Evolutionary conservation across 2,888 invertebrate genomes (phyloP).

Genomic region (Perizoma flavofasciatum): DNA sequence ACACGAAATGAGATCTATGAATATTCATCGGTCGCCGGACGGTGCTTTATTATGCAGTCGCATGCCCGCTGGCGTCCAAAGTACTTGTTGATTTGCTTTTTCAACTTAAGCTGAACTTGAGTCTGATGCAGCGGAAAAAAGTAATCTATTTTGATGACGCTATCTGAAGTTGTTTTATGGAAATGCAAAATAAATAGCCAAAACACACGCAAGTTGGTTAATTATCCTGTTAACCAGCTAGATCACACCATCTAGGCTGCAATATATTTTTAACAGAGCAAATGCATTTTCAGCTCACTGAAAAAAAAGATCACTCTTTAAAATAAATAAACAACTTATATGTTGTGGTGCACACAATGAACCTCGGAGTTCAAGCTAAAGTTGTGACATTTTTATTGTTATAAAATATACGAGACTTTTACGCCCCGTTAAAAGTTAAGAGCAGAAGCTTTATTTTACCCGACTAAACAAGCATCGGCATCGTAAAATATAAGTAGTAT

Average conservation of each 20-base stretch:
- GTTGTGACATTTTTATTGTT: conserved; percentile 20
- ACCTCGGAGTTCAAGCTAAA: conserved; percentile 11
- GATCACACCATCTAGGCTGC: too few species aligned
- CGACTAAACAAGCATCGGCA: too few species aligned
- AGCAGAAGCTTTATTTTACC: not conserved
- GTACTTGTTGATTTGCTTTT: conserved; percentile 19
- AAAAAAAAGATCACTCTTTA: too few species aligned
- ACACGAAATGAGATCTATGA: conserved; percentile 12
- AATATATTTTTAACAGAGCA: too few species aligned
- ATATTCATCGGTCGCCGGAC: conserved; percentile 27
- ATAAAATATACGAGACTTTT: conserved; percentile 5
- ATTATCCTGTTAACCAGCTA: too few species aligned
- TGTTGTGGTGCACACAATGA: too few species aligned
- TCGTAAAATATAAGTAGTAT: conserved; percentile 3
- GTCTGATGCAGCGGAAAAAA: not conserved
- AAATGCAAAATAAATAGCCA: too few species aligned
- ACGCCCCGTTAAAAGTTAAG: conserved; percentile 3
- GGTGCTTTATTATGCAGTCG: conserved; percentile 30
- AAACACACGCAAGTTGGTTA: too few species aligned
- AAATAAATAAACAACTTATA: too few species aligned
- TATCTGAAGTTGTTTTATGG: too few species aligned
- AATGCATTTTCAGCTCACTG: too few species aligned
- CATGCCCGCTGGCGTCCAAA: conserved; percentile 20
- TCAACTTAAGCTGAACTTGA: conserved; percentile 10
- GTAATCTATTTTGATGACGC: not conserved